Conservation (phyloP, 2,888 invertebrate genomes). For the Physocephala rufipes region DNA sequence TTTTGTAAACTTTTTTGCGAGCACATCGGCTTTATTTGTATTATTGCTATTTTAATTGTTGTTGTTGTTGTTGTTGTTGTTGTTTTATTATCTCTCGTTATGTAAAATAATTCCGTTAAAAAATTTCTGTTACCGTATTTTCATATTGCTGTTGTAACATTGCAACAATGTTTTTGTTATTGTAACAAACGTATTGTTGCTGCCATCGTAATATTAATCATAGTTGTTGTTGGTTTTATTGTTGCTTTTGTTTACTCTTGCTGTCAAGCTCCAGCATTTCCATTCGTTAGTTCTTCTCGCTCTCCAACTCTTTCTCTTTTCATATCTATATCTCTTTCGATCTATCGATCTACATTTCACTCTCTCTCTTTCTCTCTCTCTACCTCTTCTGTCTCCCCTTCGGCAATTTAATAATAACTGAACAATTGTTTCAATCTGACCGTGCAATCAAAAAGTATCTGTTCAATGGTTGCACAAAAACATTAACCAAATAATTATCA, state of each 20-base stretch:
- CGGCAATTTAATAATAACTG: constrained; percentile 41
- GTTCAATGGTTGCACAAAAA: too few relatives aligned
- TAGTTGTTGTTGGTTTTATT: neutral
- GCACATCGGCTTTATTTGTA: constrained; percentile 40
- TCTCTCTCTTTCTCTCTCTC: constrained; percentile 28
- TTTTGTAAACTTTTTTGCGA: constrained; percentile 40
- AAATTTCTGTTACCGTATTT: constrained; percentile 29
- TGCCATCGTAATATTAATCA: too few relatives aligned
- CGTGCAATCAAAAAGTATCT: too few relatives aligned
- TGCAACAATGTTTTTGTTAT: neutral
- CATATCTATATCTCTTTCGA: too few relatives aligned
- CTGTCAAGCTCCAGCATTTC: neutral
- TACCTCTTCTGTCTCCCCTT: constrained; percentile 38
- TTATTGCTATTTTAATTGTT: constrained; percentile 22
- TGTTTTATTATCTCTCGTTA: too few relatives aligned
- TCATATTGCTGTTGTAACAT: constrained; percentile 15
- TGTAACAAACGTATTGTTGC: too few relatives aligned
- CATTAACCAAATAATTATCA: too few relatives aligned
- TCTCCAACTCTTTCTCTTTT: neutral
- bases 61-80: constrained; percentile 24
- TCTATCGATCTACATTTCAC: too few relatives aligned
- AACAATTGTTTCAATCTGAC: constrained; percentile 21
- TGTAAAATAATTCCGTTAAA: neutral
- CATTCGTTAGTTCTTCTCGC: constrained; percentile 2
- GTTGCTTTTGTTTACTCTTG: neutral